Conservation (phyloP, 2,113 vertebrate species). For the Microtus richardsoni region DNA sequence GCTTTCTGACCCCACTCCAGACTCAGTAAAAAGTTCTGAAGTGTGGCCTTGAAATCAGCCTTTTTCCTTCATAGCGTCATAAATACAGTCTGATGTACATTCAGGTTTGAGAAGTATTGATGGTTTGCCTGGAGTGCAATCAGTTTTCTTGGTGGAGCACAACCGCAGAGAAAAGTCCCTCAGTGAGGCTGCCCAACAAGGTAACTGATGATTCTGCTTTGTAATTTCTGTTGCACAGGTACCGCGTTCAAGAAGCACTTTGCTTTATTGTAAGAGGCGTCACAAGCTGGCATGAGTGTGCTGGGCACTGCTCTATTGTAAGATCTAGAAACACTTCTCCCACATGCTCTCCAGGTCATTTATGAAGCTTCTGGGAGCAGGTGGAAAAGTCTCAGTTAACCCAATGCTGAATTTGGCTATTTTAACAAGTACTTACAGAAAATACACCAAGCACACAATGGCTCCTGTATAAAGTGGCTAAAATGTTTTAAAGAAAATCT, state of each 20-base stretch:
- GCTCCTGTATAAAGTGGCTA: conserved; percentile 4
- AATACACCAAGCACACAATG: neutral
- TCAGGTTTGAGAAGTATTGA: neutral
- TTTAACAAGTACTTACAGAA: neutral
- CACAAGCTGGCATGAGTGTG: neutral
- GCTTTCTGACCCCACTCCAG: neutral
- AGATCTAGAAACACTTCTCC: neutral
- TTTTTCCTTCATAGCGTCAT: neutral
- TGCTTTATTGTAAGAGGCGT: neutral
- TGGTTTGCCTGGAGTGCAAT: neutral
- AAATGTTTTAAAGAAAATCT: conserved; percentile 12
- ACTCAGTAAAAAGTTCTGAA: conserved; percentile 24
- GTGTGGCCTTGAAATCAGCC: neutral
- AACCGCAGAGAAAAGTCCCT: neutral
- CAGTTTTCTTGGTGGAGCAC: neutral
- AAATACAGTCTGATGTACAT: neutral
- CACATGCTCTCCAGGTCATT: neutral
- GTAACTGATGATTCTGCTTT: neutral
- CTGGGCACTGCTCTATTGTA: too few species aligned
- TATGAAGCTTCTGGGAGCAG: neutral
- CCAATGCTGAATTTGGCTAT: neutral
- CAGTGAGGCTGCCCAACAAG: neutral
- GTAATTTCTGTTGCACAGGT: neutral
- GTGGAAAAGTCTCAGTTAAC: neutral
- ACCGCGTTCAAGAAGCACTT: neutral